Evolutionary conservation across 2,888 invertebrate genomes (phyloP).

Genomic region (Drosophila longiperda): DNA sequence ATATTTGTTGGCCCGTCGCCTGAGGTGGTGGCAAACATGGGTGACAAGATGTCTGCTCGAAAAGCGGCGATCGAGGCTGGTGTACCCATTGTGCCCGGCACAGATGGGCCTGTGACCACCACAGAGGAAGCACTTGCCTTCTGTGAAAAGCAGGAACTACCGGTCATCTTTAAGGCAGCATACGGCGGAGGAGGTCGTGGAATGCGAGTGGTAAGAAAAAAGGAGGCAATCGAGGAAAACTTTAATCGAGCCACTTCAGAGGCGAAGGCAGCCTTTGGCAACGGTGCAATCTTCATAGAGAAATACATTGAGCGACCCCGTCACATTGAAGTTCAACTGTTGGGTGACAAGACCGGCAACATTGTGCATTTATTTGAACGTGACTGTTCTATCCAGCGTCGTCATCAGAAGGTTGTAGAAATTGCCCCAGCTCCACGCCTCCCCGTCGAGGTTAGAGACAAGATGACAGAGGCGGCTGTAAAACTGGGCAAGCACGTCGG

Average conservation of each 20-base stretch:
- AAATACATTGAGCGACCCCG: conserved; percentile 98
- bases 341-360: conserved; percentile 97
- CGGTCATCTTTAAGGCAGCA: conserved; percentile 99
- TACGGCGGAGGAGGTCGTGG: conserved; percentile 98
- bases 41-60: conserved; percentile 99
- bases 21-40: conserved; percentile 98
- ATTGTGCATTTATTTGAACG: conserved; percentile 98
- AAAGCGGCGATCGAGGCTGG: conserved; percentile 96
- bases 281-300: conserved; percentile 99
- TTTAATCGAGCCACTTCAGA: conserved; percentile 98
- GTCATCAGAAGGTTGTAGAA: conserved; percentile 99
- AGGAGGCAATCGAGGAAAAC: conserved; percentile 95
- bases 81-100: conserved; percentile 98
- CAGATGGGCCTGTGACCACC: conserved; percentile 95
- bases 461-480: conserved; percentile 96
- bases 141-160: conserved; percentile 96
- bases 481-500: conserved; percentile 95
- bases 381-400: conserved; percentile 98
- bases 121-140: conserved; percentile 95
- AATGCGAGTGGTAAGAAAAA: conserved; percentile 95
- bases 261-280: conserved; percentile 97
- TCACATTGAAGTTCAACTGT: conserved; percentile 93
- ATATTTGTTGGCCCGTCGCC: conserved; percentile 98
- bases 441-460: conserved; percentile 90
- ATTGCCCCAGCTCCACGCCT: conserved; percentile 98